Evolutionary conservation across 2,888 invertebrate genomes (phyloP), one percentile per base, ranked within the genome.

Genomic region (Campopleginae sp.): DNA sequence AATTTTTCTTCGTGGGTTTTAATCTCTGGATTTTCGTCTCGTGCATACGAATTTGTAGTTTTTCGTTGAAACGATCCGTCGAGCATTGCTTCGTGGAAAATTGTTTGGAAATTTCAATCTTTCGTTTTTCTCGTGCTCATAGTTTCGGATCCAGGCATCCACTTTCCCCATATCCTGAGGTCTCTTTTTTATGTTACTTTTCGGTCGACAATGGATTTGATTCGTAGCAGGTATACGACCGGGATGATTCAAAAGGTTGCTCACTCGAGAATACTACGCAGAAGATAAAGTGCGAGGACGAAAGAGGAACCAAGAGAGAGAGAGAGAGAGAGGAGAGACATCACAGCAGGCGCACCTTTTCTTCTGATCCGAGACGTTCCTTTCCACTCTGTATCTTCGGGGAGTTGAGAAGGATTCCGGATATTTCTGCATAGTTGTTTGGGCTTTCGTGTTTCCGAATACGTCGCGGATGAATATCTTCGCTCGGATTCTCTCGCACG

Each of bases 211-310:
- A 71, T 70, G 48, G 51, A 71, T 70, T 42, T 31, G 12, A 51
- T 42, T 75, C 33, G 46, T 33, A 44, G 75, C 75, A 61, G 76
- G 81, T 82, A 76, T 70, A 76, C 12, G 63, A 68, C n/a, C n/a
- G 61, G 14, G 51, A 71, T 76, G 65, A 63, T 76, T 71, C 38
- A 44, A 48, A 75, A 63, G 70, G 68, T 44, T 75, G 61, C 46
- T 33, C 75, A 42, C 70, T 46, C 19, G 31, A 44, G 23, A 19
- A n/a, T 7, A 48, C 23, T 17, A 33, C 31, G 71, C 51, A 38
- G 51, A 38, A 19, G 54, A 17, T n/a, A 7, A 42, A 44, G 42
- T 14, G 66, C 14, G 44, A 44, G 42, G 23, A 23, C 38, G 38
- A 38, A 48, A 19, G 12, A 42, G 8, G 5, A n/a, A 33, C 8